phyloP scores from a whole-genome alignment of 2,888 invertebrate species.

The Cenopis cana region DNA sequence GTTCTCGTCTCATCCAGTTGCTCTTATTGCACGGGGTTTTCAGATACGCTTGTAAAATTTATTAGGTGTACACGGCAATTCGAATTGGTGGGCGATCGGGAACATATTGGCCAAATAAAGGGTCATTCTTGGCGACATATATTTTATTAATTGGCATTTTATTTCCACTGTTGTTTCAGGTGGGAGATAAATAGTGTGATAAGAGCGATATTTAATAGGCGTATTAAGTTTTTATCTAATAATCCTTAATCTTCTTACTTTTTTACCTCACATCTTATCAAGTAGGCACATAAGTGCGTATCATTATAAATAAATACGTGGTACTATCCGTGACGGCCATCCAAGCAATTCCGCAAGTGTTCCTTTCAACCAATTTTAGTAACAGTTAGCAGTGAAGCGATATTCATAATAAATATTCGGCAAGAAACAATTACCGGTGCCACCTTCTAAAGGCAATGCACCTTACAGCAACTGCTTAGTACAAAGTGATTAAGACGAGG shows the following conservation, averaged over 20 bases:
- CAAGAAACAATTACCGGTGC: conserved; percentile 1
- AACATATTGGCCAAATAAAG: conserved; percentile 46
- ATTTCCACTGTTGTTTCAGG: conserved; percentile 11
- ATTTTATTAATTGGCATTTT: conserved; percentile 42
- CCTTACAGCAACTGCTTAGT: conserved; percentile 5
- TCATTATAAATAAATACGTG: too few relatives aligned
- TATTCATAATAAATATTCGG: background rate
- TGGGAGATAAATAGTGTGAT: conserved; percentile 10
- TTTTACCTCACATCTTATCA: too few relatives aligned
- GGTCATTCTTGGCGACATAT: conserved; percentile 41
- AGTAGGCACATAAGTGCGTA: too few relatives aligned
- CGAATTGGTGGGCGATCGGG: conserved; percentile 53
- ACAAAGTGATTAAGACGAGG: conserved; percentile 45
- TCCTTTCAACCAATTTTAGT: background rate
- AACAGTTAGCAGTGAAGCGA: background rate
- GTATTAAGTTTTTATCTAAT: background rate
- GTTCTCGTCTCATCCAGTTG: conserved; percentile 59
- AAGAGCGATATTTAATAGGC: conserved; percentile 8
- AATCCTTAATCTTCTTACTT: background rate
- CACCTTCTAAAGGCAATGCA: conserved; percentile 4
- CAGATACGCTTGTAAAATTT: conserved; percentile 59
- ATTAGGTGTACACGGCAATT: conserved; percentile 59
- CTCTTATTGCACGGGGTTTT: conserved; percentile 57
- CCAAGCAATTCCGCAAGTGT: background rate
- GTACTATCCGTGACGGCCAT: too few relatives aligned